A percentile compares a stretch with the other conserved stretches of the same genome.
Conservation (phyloP, 1,140 invertebrate species). For the Eciton burchellii region DNA sequence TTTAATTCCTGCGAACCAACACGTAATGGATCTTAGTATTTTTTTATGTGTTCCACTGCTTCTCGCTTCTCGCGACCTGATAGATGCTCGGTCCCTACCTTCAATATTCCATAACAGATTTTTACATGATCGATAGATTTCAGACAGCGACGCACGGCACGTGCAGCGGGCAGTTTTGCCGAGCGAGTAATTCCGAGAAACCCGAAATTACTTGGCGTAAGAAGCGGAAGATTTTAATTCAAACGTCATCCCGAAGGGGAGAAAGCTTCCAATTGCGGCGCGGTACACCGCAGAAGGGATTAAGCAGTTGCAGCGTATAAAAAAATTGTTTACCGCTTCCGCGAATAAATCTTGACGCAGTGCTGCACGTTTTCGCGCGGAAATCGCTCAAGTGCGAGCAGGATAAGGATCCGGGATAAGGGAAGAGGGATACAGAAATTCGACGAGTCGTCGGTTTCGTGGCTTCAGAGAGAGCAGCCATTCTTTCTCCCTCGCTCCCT, state of each 20-base stretch:
- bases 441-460: constrained; percentile 36
- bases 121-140: constrained; percentile 4
- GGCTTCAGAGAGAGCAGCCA: not conserved
- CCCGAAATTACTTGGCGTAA: too few relatives aligned
- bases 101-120: not conserved
- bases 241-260: not conserved
- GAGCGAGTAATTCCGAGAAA: too few relatives aligned
- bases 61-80: not conserved
- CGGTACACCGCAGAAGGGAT: not conserved
- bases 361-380: not conserved
- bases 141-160: not conserved
- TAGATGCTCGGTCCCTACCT: not conserved
- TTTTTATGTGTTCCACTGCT: constrained; percentile 30
- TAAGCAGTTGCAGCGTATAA: not conserved
- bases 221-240: not conserved
- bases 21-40: constrained; percentile 46
- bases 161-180: too few relatives aligned
- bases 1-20: constrained; percentile 36
- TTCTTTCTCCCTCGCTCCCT: constrained; percentile 16
- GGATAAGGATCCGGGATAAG: too few relatives aligned
- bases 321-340: not conserved
- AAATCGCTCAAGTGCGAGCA: not conserved
- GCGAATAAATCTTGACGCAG: not conserved
- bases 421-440: constrained; percentile 73
- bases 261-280: not conserved